Conservation (phyloP, 1,140 invertebrate species). For the Brachionus paranguensis region DNA sequence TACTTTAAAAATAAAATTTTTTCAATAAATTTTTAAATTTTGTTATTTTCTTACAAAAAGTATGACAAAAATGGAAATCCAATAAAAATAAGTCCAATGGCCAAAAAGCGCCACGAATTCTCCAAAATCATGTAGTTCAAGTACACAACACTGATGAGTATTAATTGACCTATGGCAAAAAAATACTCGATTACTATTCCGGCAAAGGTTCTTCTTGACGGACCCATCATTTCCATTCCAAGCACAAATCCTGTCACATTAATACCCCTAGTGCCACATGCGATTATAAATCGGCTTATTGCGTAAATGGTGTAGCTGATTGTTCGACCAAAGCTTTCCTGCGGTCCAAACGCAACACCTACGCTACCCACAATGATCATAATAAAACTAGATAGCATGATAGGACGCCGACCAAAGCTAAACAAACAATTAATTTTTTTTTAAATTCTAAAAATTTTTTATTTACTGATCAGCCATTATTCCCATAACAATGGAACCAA, state of each 20-base stretch:
- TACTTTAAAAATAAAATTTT: slow-evolving; percentile 35
- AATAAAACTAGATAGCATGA: slow-evolving; percentile 24
- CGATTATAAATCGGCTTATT: slow-evolving; percentile 8
- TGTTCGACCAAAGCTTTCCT: not conserved
- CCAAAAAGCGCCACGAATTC: not conserved
- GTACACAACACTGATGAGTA: slow-evolving; percentile 17
- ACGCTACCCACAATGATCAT: not conserved
- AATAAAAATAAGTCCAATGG: not conserved
- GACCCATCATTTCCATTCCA: slow-evolving; percentile 37
- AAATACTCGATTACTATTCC: slow-evolving; percentile 40
- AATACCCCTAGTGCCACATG: slow-evolving; percentile 12
- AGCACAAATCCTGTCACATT: slow-evolving; percentile 38
- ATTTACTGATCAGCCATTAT: slow-evolving; percentile 38
- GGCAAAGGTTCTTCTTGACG: not conserved
- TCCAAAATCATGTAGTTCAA: slow-evolving; percentile 10
- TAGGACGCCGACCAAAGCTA: slow-evolving; percentile 33
- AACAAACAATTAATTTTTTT: not conserved
- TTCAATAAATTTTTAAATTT: too few relatives aligned
- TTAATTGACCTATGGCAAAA: slow-evolving; percentile 36
- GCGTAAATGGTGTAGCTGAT: not conserved
- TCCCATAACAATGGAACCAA: slow-evolving; percentile 39
- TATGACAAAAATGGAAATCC: slow-evolving; percentile 27
- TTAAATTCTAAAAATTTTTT: not conserved
- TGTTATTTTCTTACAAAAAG: not conserved
- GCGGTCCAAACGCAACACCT: slow-evolving; percentile 21